phyloP scores from a whole-genome alignment of 2,797 vertebrate species.

The Remorina albescens region DNA sequence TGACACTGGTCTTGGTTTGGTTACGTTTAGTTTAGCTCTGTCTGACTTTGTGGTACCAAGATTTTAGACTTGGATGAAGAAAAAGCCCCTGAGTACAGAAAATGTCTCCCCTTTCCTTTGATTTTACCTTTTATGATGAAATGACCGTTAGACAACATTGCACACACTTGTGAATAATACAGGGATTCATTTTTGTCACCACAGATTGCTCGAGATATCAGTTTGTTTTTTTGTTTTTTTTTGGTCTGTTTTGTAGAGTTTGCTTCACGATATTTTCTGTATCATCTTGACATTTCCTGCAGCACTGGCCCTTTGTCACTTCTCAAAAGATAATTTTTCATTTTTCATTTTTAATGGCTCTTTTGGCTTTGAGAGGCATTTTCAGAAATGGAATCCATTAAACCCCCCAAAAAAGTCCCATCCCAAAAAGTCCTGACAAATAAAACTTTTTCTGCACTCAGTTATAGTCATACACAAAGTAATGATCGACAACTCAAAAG shows the following conservation, averaged over 20 bases:
- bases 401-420: slow-evolving; percentile 17
- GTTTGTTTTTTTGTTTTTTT: background rate
- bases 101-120: background rate
- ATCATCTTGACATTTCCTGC: slow-evolving; percentile 39
- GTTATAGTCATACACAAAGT: slow-evolving; percentile 10
- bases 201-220: background rate
- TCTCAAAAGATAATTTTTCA: slow-evolving; percentile 11
- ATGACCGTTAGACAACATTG: background rate
- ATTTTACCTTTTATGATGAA: background rate
- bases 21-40: too few species aligned
- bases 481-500: slow-evolving; percentile 20
- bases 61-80: background rate
- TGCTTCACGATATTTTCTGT: background rate
- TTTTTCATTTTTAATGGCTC: slow-evolving; percentile 21
- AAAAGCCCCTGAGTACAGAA: background rate
- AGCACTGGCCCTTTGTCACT: background rate
- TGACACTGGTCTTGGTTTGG: too few species aligned
- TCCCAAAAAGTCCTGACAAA: slow-evolving; percentile 5
- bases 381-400: slow-evolving; percentile 30
- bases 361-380: slow-evolving; percentile 15
- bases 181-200: background rate
- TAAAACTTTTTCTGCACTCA: slow-evolving; percentile 16
- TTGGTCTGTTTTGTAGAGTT: background rate
- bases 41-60: too few species aligned
- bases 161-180: background rate